Percentiles rank a stretch among this genome's conserved stretches.
Evolutionary conservation across 1,140 invertebrate species (phyloP).

Genomic region (Pararge aegeria): DNA sequence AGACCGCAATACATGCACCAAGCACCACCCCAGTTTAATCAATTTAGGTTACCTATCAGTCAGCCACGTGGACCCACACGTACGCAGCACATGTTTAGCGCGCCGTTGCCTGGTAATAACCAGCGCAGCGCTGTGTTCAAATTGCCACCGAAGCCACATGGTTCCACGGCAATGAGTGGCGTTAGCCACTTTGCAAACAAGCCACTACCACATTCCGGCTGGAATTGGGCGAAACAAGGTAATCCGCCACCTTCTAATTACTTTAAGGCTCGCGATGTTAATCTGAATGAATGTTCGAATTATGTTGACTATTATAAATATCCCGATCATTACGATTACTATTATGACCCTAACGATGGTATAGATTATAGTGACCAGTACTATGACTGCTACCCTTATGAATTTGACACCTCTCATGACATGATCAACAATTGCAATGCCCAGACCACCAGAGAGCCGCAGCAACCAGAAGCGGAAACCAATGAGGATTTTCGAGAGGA

Average conservation of each 20-base stretch:
- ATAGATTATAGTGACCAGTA: background rate
- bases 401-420: background rate
- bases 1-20: no score
- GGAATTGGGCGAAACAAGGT: background rate
- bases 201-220: background rate
- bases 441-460: background rate
- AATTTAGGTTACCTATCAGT: no score
- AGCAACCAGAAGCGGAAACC: background rate
- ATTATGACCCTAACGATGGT: background rate
- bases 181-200: background rate
- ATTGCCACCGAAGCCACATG: background rate
- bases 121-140: background rate
- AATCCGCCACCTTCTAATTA: background rate
- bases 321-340: background rate
- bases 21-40: no score
- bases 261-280: background rate
- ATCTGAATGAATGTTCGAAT: background rate
- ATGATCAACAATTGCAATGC: background rate
- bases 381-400: background rate
- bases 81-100: background rate
- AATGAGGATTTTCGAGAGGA: background rate
- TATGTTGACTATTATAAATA: background rate
- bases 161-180: background rate
- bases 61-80: background rate
- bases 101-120: background rate